A percentile compares a stretch with the other conserved stretches of the same genome.
These are phyloP conservation scores for Dryobates pubescens DNA, from an alignment of 2,797 vertebrate species.

Conservation along the genomic window DNA sequence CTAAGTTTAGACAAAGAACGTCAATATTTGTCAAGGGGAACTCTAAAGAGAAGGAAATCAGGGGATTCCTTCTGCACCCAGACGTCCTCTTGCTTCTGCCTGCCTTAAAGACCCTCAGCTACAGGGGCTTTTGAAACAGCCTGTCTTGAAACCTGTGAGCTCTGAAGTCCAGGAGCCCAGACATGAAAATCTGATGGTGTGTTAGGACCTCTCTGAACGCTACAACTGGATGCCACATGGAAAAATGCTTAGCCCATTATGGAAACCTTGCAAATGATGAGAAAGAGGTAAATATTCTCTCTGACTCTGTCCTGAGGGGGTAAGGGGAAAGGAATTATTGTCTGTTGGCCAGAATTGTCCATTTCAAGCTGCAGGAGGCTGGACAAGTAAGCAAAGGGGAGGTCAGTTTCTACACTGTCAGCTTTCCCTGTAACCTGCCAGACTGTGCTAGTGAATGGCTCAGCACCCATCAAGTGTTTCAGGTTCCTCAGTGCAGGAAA, in stretches of 20 bases:
- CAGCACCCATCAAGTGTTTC: neutral
- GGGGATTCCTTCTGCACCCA: neutral
- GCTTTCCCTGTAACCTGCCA: neutral
- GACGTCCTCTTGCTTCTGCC: neutral
- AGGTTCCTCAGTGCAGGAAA: neutral
- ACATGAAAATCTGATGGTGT: neutral
- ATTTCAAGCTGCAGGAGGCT: neutral
- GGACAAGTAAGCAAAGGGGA: neutral
- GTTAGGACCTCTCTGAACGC: neutral
- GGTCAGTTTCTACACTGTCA: neutral
- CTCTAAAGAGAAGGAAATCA: neutral
- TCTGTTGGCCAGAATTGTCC: neutral
- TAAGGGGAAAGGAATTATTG: neutral
- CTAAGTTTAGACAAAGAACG: neutral
- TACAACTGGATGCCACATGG: neutral
- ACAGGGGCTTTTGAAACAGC: neutral
- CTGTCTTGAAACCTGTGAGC: neutral
- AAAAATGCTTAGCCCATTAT: neutral
- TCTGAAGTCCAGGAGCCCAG: neutral
- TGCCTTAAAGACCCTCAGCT: neutral
- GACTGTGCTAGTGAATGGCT: neutral
- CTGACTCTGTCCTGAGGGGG: neutral
- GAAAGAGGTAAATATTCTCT: conserved; percentile 13
- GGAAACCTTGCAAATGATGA: neutral
- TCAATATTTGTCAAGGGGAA: neutral